phyloP scores from a whole-genome alignment of 1,140 invertebrate genomes.

The Zaprionus davidi region DNA sequence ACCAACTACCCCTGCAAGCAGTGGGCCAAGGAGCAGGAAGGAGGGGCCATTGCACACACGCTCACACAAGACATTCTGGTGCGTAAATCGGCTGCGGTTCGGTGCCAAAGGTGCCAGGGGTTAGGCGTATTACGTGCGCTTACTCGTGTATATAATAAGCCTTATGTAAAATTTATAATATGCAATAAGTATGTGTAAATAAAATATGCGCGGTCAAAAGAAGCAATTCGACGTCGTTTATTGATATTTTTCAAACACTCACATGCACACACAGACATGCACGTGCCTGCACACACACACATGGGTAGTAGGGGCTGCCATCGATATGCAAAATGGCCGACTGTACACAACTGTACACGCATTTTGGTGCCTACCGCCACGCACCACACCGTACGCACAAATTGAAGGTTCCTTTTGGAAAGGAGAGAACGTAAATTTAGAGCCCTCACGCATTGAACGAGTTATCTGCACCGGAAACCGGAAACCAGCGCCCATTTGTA shows the following conservation, averaged over 20 bases:
- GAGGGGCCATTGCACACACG: constrained; percentile 16
- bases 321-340: constrained; percentile 41
- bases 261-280: neutral
- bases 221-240: constrained; percentile 43
- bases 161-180: constrained; percentile 75
- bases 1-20: constrained; percentile 42
- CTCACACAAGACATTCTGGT: constrained; percentile 67
- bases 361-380: constrained; percentile 60
- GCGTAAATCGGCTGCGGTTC: constrained; percentile 60
- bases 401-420: constrained; percentile 53
- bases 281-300: neutral
- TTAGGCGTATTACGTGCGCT: constrained; percentile 4
- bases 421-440: constrained; percentile 64
- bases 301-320: neutral
- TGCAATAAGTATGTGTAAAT: constrained; percentile 69
- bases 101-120: constrained; percentile 4
- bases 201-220: constrained; percentile 66
- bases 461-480: constrained; percentile 66
- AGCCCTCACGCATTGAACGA: constrained; percentile 12
- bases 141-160: constrained; percentile 56
- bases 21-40: neutral
- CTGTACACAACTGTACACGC: constrained; percentile 64
- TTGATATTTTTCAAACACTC: constrained; percentile 71
- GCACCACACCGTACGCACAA: constrained; percentile 27
- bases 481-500: constrained; percentile 79